Evolutionary conservation across 2,888 invertebrate genomes (phyloP).

Genomic region (Allophyes oxyacanthae): DNA sequence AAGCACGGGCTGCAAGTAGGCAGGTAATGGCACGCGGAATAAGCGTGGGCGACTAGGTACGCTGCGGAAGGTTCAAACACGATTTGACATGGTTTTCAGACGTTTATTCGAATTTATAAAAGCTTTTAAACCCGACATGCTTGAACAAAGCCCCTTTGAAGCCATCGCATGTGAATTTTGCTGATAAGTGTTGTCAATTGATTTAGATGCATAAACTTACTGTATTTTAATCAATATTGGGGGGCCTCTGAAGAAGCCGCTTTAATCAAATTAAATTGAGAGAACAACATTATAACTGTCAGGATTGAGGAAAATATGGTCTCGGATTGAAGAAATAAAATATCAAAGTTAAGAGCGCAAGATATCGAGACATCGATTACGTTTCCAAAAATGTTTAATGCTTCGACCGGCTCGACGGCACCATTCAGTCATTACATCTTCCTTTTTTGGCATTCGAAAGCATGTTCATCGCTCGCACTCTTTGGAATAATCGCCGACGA

Average conservation of each 20-base stretch:
- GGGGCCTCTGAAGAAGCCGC: conserved; percentile 36
- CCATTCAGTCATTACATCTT: conserved; percentile 61
- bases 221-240: conserved; percentile 35
- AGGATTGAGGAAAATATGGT: conserved; percentile 30
- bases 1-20: conserved; percentile 60
- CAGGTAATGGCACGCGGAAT: conserved; percentile 70
- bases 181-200: conserved; percentile 43
- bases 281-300: too few relatives aligned
- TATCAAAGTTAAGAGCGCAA: conserved; percentile 27
- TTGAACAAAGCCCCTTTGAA: conserved; percentile 33
- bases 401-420: conserved; percentile 42
- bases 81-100: conserved; percentile 68
- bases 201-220: conserved; percentile 37
- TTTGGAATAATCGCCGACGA: conserved; percentile 58
- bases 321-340: conserved; percentile 32
- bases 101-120: conserved; percentile 61
- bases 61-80: conserved; percentile 66
- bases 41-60: conserved; percentile 74
- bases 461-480: conserved; percentile 54
- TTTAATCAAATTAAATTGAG: conserved; percentile 37
- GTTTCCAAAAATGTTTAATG: conserved; percentile 49
- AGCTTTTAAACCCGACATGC: conserved; percentile 42
- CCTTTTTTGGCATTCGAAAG: conserved; percentile 70
- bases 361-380: conserved; percentile 51
- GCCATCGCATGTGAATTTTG: conserved; percentile 25